Conservation (phyloP, 1,140 invertebrate species). For the Procambarus virginalis region DNA sequence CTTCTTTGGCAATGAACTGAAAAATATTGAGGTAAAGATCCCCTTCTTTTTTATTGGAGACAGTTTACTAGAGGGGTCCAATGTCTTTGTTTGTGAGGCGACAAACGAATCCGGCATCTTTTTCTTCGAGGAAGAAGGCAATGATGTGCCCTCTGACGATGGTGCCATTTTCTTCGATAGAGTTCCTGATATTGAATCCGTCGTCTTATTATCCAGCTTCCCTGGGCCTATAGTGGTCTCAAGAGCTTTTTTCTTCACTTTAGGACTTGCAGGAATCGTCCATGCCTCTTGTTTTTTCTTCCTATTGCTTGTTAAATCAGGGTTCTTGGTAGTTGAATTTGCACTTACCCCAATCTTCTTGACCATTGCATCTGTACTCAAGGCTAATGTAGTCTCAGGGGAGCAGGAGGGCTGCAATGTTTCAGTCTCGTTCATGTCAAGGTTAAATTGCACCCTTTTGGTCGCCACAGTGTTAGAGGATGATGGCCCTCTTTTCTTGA, state of each 20-base stretch:
- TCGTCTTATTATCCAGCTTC: neutral
- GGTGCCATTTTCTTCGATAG: neutral
- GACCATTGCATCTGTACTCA: neutral
- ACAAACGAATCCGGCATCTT: neutral
- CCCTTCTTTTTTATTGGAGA: conserved; percentile 27
- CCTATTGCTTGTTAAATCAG: neutral
- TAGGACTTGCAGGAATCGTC: neutral
- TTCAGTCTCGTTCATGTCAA: conserved; percentile 20
- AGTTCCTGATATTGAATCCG: neutral
- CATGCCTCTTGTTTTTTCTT: neutral
- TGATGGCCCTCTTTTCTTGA: conserved; percentile 17
- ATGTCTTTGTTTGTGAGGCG: neutral
- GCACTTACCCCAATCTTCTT: neutral
- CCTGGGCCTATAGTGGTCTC: neutral
- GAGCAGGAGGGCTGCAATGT: neutral
- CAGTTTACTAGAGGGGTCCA: neutral
- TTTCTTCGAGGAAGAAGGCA: neutral
- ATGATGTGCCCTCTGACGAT: neutral
- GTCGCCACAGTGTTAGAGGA: neutral
- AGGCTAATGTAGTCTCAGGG: neutral
- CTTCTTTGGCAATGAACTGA: conserved; percentile 10
- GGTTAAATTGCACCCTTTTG: conserved; percentile 45
- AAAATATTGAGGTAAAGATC: conserved; percentile 31
- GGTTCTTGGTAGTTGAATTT: neutral
- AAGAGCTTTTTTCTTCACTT: neutral